phyloP scores from a whole-genome alignment of 2,113 vertebrate species.

The Aegypius monachus region DNA sequence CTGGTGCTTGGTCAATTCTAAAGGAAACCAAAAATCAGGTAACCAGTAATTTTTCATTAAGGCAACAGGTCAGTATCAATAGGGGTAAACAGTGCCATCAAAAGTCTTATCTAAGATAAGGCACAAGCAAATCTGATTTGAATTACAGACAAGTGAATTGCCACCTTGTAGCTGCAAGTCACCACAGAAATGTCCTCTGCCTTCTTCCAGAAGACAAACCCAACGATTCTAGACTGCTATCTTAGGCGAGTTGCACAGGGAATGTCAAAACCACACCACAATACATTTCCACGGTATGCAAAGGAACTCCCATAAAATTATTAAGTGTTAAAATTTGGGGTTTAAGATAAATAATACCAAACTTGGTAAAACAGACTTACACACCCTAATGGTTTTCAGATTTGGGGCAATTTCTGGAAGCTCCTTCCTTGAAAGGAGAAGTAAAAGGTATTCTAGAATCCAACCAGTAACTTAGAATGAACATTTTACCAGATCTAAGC shows the following conservation, averaged over 20 bases:
- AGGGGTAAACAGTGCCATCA: neutral
- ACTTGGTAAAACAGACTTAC: neutral
- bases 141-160: neutral
- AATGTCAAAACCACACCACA: neutral
- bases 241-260: neutral
- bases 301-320: neutral
- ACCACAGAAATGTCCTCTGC: neutral
- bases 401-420: neutral
- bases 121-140: neutral
- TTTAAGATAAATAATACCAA: neutral
- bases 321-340: neutral
- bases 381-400: neutral
- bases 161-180: neutral
- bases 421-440: neutral
- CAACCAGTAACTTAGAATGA: neutral
- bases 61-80: neutral
- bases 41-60: neutral
- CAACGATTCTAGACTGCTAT: neutral
- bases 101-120: neutral
- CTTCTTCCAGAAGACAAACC: neutral
- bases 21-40: neutral
- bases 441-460: neutral
- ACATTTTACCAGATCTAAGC: neutral
- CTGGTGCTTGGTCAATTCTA: neutral
- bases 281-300: neutral